Percentiles rank a stretch among this genome's conserved stretches.
Evolutionary conservation across 2,888 invertebrate species (phyloP).

Genomic region (Linnaemya tessellans): DNA sequence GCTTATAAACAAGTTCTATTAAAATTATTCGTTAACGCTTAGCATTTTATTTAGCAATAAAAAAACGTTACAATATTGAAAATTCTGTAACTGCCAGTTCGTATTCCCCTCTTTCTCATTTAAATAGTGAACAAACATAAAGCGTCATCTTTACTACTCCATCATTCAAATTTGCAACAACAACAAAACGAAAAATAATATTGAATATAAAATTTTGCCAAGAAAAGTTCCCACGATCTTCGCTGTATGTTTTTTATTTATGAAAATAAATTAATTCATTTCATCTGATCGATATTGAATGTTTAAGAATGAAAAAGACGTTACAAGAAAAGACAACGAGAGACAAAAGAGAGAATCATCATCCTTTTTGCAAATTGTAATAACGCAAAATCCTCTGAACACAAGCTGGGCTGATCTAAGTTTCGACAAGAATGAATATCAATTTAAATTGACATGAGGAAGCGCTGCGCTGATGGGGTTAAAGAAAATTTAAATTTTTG

Average conservation of each 20-base stretch:
- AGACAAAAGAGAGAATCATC: slow-evolving; percentile 49
- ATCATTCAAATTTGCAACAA: slow-evolving; percentile 49
- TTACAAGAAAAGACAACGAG: slow-evolving; percentile 42
- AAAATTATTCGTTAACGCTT: background rate
- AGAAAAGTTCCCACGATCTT: slow-evolving; percentile 64
- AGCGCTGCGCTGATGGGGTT: slow-evolving; percentile 52
- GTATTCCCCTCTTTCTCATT: too few species aligned
- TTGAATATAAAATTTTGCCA: background rate
- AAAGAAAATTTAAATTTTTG: slow-evolving; percentile 78
- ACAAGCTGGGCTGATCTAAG: slow-evolving; percentile 58
- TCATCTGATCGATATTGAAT: slow-evolving; percentile 68
- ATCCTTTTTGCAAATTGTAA: slow-evolving; percentile 60
- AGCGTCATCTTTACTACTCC: slow-evolving; percentile 44
- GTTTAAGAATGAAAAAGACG: slow-evolving; percentile 55
- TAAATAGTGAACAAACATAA: slow-evolving; percentile 2
- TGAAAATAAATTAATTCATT: slow-evolving; percentile 23
- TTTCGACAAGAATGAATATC: slow-evolving; percentile 53
- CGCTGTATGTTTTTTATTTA: background rate
- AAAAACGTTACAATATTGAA: slow-evolving; percentile 36
- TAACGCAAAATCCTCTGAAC: slow-evolving; percentile 57
- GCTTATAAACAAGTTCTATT: background rate
- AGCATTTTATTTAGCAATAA: background rate
- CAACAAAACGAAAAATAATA: too few species aligned
- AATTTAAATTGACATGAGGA: slow-evolving; percentile 23
- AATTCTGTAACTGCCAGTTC: slow-evolving; percentile 38